Base-by-base conservation (phyloP, 1,140 invertebrate species). In the Drosophila athabasca region DNA sequence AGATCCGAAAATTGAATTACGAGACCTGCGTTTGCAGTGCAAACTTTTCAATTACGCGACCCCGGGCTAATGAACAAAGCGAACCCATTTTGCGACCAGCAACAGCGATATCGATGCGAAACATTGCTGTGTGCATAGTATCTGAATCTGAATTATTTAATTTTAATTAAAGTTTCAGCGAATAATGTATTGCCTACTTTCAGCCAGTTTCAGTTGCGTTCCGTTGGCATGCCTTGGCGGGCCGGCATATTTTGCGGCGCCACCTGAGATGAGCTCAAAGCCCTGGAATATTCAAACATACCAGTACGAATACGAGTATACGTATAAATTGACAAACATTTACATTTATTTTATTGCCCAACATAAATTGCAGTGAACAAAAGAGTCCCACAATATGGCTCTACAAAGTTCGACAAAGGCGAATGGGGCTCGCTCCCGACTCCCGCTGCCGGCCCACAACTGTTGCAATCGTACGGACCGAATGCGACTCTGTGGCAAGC, bases 281-380 rank as follows among this genome's bases (percentile, higher is more conserved):
- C n/a, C 17, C 15, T 11, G 19, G 9, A 50, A 58, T 50, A 43
- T 57, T 26, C 50, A 45, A 39, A 39, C 13, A 39, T 39, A 39
- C 35, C 11, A 11, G 11, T 39, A 39, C 35, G 35, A 55, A 69
- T 31, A 2, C 31, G 31, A 31, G 8, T 31, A 31, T 31, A 9
- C 3, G 29, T 31, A 8, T 31, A 67, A 43, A 54, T 68, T 68
- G 64, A 69, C 68, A 69, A 69, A 69, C 52, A 69, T 69, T 82
- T 68, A 50, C 80, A 84, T 84, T 84, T 84, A 83, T 83, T 83
- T 84, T 84, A 83, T 84, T 66, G 76, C 48, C 66, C 45, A 57
- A 62, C 79, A 82, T 82, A 83, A 82, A 82, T 82, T 83, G 70
- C 31, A 50, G 58, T 62, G 64, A 79, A 72, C 80, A 84, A 84